A percentile compares a stretch with the other conserved stretches of the same genome.
phyloP scores from a whole-genome alignment of 1,140 invertebrate species.

The Telenomus remus region DNA sequence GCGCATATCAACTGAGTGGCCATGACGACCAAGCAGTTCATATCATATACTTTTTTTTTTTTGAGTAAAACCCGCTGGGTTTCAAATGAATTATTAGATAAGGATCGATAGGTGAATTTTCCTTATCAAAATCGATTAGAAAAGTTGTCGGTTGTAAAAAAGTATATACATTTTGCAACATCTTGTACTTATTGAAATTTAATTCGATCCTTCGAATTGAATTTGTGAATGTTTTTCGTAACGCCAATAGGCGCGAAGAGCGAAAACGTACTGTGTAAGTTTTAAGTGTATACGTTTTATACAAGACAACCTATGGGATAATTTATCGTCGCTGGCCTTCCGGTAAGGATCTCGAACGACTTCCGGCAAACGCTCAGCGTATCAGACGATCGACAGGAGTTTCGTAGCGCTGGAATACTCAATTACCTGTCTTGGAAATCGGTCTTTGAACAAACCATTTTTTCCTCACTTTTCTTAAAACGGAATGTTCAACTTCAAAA shows the following conservation, averaged over 20 bases:
- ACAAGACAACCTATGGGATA: conserved; percentile 52
- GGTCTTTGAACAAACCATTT: conserved; percentile 33
- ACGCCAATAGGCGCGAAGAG: conserved; percentile 6
- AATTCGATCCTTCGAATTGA: no score
- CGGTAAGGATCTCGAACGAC: conserved; percentile 70
- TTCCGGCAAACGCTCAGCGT: conserved; percentile 68
- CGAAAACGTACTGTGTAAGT: conserved; percentile 22
- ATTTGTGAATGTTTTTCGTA: no score
- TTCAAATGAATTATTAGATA: no score
- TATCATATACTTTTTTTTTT: neutral
- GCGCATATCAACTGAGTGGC: conserved; percentile 5
- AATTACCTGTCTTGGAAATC: conserved; percentile 62
- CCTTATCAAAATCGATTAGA: no score
- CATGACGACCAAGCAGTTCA: conserved; percentile 13
- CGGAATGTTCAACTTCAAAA: no score
- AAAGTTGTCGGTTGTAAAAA: no score
- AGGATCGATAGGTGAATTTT: no score
- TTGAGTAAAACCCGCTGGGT: neutral
- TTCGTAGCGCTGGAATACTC: conserved; percentile 71
- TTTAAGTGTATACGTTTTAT: conserved; percentile 47
- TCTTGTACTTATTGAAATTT: no score
- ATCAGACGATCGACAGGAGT: conserved; percentile 72
- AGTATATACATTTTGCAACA: no score
- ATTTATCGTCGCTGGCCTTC: conserved; percentile 70
- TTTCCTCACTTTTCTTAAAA: conserved; percentile 7